These are phyloP conservation scores for Chamaetylas fuelleborni DNA, from an alignment of 2,113 vertebrate species.

Conservation along the genomic window DNA sequence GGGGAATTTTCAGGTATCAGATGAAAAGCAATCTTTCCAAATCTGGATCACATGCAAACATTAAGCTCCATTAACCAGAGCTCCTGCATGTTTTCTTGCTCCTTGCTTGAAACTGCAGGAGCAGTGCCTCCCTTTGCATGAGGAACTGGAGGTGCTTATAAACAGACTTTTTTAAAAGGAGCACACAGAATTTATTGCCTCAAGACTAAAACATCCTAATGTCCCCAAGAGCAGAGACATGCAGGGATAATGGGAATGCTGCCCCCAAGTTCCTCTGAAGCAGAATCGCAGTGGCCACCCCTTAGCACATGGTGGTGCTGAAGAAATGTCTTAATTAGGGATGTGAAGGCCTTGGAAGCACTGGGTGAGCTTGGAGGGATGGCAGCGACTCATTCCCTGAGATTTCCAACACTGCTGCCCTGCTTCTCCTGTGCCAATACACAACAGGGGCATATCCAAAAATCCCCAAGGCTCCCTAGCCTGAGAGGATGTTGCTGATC, in stretches of 20 bases:
- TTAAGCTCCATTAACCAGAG: neutral
- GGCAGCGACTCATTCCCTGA: rapidly evolving
- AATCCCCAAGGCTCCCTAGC: neutral
- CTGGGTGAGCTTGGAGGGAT: neutral
- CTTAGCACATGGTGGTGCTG: slow-evolving; percentile 43
- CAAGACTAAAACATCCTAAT: neutral
- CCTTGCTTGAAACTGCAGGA: neutral
- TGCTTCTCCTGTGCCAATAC: neutral
- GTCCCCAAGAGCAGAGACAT: neutral
- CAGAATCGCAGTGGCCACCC: neutral
- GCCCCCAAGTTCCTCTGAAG: neutral
- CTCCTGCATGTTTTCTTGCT: neutral
- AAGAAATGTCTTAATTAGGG: neutral
- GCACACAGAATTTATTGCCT: neutral
- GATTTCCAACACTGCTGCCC: neutral
- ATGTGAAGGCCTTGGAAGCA: rapidly evolving
- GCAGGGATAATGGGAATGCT: neutral
- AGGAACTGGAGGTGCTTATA: neutral
- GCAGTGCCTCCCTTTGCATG: neutral
- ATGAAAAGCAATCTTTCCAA: neutral
- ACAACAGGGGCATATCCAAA: neutral
- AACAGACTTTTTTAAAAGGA: neutral
- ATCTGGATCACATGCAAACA: neutral
- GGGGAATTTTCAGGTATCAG: neutral
- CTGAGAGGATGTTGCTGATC: neutral